Conservation (phyloP, 2,797 vertebrate species). For the Yasuhikotakia modesta region DNA sequence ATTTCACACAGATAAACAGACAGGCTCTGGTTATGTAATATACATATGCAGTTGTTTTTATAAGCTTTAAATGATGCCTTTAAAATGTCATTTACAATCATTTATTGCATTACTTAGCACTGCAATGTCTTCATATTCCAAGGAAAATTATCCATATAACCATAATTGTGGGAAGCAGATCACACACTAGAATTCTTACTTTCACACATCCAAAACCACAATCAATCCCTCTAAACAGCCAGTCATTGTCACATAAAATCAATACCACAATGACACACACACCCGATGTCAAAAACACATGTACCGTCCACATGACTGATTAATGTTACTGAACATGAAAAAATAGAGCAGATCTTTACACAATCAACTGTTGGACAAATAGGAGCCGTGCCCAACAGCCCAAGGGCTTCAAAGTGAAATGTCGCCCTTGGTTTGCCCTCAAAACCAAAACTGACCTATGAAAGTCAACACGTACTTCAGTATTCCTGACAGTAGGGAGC, state of each 20-base stretch:
- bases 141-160: neutral
- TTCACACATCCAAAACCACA: neutral
- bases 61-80: neutral
- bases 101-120: neutral
- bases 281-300: neutral
- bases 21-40: neutral
- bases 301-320: neutral
- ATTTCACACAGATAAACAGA: neutral
- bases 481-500: constrained; percentile 35
- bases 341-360: neutral
- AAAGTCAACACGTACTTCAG: constrained; percentile 17
- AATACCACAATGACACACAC: constrained; percentile 14
- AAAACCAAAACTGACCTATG: constrained; percentile 13
- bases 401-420: neutral
- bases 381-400: neutral
- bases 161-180: neutral
- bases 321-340: neutral
- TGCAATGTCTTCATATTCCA: neutral
- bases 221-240: neutral
- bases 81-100: neutral
- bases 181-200: constrained; percentile 3
- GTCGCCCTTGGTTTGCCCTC: neutral
- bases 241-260: constrained; percentile 13
- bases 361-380: neutral
- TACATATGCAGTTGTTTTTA: neutral